Evolutionary conservation across 2,888 invertebrate genomes (phyloP).

Genomic region (Belgica antarctica): DNA sequence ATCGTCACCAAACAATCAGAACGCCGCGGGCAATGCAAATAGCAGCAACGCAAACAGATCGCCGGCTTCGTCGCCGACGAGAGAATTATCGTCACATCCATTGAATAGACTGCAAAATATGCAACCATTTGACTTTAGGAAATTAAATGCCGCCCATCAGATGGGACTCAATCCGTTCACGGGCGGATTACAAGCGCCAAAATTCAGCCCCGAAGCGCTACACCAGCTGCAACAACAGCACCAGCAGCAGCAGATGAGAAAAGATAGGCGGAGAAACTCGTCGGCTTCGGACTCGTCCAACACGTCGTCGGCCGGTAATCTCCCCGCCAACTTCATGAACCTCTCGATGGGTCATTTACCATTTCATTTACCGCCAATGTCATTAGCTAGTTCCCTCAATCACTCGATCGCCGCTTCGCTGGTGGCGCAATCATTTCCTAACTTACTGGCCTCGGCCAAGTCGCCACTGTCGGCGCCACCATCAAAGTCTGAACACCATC

Average conservation of each 20-base stretch:
- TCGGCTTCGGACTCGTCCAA: conserved; percentile 55
- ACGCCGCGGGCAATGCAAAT: conserved; percentile 42
- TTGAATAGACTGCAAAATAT: conserved; percentile 87
- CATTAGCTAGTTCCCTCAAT: conserved; percentile 58
- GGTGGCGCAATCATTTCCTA: conserved; percentile 63
- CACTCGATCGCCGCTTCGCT: conserved; percentile 63
- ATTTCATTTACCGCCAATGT: conserved; percentile 63
- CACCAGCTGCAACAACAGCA: conserved; percentile 49
- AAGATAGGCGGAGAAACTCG: conserved; percentile 58
- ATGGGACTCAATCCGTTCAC: conserved; percentile 45
- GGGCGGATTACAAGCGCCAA: conserved; percentile 49
- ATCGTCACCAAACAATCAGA: conserved; percentile 47
- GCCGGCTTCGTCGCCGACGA: conserved; percentile 44
- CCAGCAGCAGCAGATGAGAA: conserved; percentile 50
- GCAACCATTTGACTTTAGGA: conserved; percentile 93
- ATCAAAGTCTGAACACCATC: conserved; percentile 48
- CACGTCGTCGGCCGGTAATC: conserved; percentile 48
- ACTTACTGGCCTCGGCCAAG: conserved; percentile 55
- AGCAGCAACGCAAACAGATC: conserved; percentile 45
- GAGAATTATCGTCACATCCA: conserved; percentile 62
- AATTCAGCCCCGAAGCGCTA: conserved; percentile 53
- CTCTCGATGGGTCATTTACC: conserved; percentile 63
- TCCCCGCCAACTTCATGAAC: conserved; percentile 62
- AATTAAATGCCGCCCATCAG: conserved; percentile 57
- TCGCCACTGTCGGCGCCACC: conserved; percentile 47